Evolutionary conservation across 1,140 invertebrate genomes (phyloP).

Genomic region (Gyrodactylus salaris): DNA sequence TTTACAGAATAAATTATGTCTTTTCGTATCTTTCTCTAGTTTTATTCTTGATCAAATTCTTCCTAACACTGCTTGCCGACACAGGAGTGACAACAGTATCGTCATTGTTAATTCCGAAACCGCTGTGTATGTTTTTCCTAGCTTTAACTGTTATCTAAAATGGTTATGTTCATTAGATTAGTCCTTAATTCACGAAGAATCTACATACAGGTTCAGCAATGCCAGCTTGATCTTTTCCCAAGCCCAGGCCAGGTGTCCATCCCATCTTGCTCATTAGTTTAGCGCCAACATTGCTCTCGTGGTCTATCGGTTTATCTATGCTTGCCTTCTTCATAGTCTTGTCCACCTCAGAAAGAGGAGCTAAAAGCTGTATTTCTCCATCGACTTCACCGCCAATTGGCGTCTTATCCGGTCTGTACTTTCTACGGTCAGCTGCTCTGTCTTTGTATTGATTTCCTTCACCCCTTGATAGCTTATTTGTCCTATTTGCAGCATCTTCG

Average conservation of each 20-base stretch:
- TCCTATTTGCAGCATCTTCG: not conserved
- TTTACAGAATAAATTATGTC: not conserved
- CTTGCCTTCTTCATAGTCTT: not conserved
- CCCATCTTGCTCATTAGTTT: not conserved
- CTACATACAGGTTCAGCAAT: not conserved
- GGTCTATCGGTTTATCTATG: not conserved
- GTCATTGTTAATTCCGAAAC: not conserved
- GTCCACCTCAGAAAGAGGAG: not conserved
- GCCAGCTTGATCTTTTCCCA: not conserved
- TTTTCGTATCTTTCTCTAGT: not conserved
- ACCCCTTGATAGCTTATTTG: not conserved
- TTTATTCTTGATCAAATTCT: not conserved
- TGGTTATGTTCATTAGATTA: not conserved
- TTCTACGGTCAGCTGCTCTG: not conserved
- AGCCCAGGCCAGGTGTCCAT: not conserved
- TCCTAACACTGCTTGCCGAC: too few species aligned
- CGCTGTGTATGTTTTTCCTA: not conserved
- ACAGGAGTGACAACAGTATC: too few species aligned
- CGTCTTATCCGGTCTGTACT: not conserved
- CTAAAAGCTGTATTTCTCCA: not conserved
- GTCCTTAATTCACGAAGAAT: not conserved
- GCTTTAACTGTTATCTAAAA: not conserved
- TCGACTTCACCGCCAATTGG: not conserved
- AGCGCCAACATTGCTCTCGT: not conserved
- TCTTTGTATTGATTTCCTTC: not conserved